These are phyloP conservation scores for Drosophila persimilis DNA, from an alignment of 1,140 invertebrate genomes.

Conservation along the genomic window DNA sequence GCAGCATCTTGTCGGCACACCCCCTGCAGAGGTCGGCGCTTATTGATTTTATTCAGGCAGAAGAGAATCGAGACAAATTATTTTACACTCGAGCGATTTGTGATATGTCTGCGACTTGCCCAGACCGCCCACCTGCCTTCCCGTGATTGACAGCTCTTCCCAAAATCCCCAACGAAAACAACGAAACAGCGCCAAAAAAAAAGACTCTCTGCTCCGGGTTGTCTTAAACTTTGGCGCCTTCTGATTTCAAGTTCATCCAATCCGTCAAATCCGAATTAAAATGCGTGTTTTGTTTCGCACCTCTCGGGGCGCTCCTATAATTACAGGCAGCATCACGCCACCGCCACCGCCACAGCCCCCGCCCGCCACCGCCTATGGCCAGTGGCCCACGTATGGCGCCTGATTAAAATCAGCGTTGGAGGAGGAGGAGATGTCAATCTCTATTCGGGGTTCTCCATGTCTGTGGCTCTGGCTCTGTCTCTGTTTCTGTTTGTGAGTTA, in stretches of 20 bases:
- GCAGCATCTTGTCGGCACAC: conserved; percentile 34
- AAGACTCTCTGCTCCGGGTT: conserved; percentile 1
- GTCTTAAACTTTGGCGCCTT: conserved; percentile 38
- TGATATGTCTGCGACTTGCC: conserved; percentile 61
- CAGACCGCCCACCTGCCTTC: conserved; percentile 21
- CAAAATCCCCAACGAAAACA: conserved; percentile 33
- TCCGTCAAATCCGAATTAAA: conserved; percentile 64
- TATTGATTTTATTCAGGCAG: conserved; percentile 60
- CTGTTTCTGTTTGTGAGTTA: conserved; percentile 30
- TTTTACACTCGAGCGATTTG: conserved; percentile 69
- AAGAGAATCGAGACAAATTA: conserved; percentile 76
- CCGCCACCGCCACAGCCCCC: too few species aligned
- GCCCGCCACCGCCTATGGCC: neutral
- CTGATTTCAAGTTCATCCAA: conserved; percentile 60
- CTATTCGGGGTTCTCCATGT: conserved; percentile 12
- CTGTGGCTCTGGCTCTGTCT: conserved; percentile 15
- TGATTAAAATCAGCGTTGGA: conserved; percentile 41
- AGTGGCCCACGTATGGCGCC: conserved; percentile 40
- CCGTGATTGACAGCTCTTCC: conserved; percentile 51
- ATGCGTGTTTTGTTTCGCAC: conserved; percentile 39
- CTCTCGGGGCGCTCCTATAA: conserved; percentile 45
- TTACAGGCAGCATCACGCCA: conserved; percentile 36
- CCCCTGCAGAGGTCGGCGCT: conserved; percentile 15
- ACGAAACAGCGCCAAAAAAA: conserved; percentile 1
- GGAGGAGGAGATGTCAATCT: conserved; percentile 24